Evolutionary conservation across 2,888 invertebrate species (phyloP), one percentile per base, ranked within the genome.

Genomic region (Lochmaea crataegi): DNA sequence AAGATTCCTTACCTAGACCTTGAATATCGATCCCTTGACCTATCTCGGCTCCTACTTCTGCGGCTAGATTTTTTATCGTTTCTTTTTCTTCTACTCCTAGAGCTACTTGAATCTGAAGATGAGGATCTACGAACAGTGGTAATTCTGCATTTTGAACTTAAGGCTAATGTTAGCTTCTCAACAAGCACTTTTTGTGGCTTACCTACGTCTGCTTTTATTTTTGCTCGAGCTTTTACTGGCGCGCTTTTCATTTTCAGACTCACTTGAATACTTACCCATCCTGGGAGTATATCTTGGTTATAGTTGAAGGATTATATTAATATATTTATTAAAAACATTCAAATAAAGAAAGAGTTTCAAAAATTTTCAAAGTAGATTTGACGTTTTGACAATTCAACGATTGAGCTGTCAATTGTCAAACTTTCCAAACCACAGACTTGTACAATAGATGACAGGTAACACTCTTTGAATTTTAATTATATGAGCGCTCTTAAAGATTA

Each of bases 241-340:
- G 66, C 83, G 82, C 74, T 82, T 85, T 77, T 86, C 87, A 80
- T 80, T 81, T 78, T 87, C 87, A 69, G 87, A 86, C 81, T 85
- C 87, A 78, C 86, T 86, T 58, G 87, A 87, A 84, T 86, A 86
- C 83, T 86, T 87, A 83, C 87, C 86, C 87, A 87, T 87, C 57
- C 48, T 64, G 10, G 48, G 22, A 58, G 11, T 58, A 58, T 3
- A 26, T 7, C n/a, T 58, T 11, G 12, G 10, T 12, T 58, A 45
- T 22, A 56, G 10, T 5, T 32, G 26, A 32, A 32, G 26, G 26
- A 22, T 22, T 22, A 22, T 32, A 32, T 32, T 5, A 32, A 32
- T 32, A 4, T 32, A 32, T 32, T 32, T 32, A 3, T 32, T 4
- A 5, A 32, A 32, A 32, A 32, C 26, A 32, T 32, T 32, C 3